Conservation (phyloP, 2,113 vertebrate genomes). For the Tragulus kanchil region DNA sequence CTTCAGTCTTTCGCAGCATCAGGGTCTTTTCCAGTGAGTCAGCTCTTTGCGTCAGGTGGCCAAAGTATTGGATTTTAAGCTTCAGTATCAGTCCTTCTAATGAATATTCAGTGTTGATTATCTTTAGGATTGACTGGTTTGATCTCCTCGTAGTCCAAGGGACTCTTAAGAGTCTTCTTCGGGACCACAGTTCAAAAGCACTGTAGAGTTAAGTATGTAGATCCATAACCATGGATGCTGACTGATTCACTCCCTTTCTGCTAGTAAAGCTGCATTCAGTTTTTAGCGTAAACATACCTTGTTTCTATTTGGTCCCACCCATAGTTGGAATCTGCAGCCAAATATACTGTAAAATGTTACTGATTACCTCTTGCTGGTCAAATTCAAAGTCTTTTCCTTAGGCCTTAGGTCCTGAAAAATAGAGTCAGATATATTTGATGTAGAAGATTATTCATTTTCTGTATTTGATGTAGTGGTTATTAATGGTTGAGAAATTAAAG, state of each 20-base stretch:
- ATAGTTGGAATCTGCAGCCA: not conserved
- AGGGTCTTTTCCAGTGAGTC: too few relatives aligned
- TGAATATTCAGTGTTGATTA: too few relatives aligned
- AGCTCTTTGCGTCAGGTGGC: too few relatives aligned
- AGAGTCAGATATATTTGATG: not conserved
- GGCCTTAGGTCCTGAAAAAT: not conserved
- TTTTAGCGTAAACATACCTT: not conserved
- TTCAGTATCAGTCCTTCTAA: too few relatives aligned
- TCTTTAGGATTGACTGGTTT: too few relatives aligned
- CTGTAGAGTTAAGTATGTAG: not conserved
- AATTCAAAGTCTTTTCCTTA: not conserved
- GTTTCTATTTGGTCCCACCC: not conserved
- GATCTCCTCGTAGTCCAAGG: too few relatives aligned
- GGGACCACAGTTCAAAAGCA: too few relatives aligned
- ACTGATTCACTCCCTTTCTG: not conserved
- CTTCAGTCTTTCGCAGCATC: too few relatives aligned
- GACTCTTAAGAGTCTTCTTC: too few relatives aligned
- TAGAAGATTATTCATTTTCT: conserved; percentile 11
- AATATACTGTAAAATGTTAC: not conserved
- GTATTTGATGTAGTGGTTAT: not conserved
- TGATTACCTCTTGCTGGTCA: not conserved
- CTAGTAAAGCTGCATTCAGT: not conserved
- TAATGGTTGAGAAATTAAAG: not conserved
- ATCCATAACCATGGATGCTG: not conserved
- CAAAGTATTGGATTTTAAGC: too few relatives aligned